Evolutionary conservation across 1,140 invertebrate genomes (phyloP).

Genomic region (Aricia agestis): DNA sequence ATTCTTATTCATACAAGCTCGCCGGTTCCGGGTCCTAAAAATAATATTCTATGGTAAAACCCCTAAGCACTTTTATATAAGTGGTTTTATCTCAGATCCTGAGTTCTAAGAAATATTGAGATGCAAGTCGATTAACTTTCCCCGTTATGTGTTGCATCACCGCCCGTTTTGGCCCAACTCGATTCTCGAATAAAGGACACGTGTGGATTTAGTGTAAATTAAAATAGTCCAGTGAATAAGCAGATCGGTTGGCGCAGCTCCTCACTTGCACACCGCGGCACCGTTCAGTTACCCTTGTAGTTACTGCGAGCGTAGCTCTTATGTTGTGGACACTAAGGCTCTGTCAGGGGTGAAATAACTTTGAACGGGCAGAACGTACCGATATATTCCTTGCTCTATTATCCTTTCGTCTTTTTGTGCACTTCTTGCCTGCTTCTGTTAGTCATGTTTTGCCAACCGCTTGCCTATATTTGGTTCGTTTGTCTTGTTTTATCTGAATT

Average conservation of each 20-base stretch:
- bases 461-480: constrained; percentile 23
- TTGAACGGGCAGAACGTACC: no score
- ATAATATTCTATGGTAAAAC: no score
- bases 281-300: no score
- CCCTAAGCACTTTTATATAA: no score
- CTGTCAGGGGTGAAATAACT: no score
- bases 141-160: constrained; percentile 33
- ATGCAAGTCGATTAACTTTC: neutral
- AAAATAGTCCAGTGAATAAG: constrained; percentile 68
- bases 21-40: no score
- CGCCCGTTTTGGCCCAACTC: constrained; percentile 36
- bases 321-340: no score
- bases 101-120: neutral
- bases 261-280: constrained; percentile 33
- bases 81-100: no score
- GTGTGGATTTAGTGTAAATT: constrained; percentile 62
- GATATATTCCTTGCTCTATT: constrained; percentile 27
- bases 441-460: constrained; percentile 33
- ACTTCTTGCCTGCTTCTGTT: constrained; percentile 34
- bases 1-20: no score
- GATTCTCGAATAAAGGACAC: constrained; percentile 48
- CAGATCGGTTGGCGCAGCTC: constrained; percentile 38
- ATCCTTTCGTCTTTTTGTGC: constrained; percentile 36
- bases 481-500: constrained; percentile 19
- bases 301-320: no score